Evolutionary conservation across 2,888 invertebrate species (phyloP), one percentile per base, ranked within the genome.

Genomic region (Ennomos erosarius): DNA sequence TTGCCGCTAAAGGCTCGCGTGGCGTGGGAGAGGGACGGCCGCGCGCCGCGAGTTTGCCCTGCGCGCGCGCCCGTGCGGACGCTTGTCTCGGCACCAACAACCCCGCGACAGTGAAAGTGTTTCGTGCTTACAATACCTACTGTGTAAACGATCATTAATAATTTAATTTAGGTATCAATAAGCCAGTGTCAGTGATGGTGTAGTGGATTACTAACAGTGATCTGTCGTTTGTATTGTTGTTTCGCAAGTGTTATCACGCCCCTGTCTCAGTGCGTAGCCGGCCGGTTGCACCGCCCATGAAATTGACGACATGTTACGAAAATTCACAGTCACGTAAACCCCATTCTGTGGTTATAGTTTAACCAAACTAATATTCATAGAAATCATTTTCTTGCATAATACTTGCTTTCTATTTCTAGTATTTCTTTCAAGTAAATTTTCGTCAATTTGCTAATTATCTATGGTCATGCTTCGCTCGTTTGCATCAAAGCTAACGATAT

Each of bases 61-160:
- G 86, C 84, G 88, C 81, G 72, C 69, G 87, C 88, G 87, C 81
- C 73, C 66, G 82, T 71, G 73, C 84, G 87, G 82, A 81, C 91
- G 89, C 84, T 79, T 78, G 56, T 64, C 53, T 64, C 65, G 57
- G 59, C 63, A 62, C 69, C 70, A 67, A 64, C 62, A 59, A 57
- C 68, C 75, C 71, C 72, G 75, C 51, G 47, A 34, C 76, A 87
- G 90, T 89, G 90, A 90, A 90, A 90, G 89, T 88, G 67, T 71
- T 73, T 76, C 74, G 79, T 78, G 78, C 69, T 73, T 69, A 75
- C 69, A 61, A 63, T 59, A 64, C 26, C 26, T 26, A 9, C 59
- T 53, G 64, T 61, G 55, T 62, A 68, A 67, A 59, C 61, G 52
- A 65, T 62, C 49, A 40, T 47, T 43, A 48, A 34, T 50, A 39